Percentiles rank a stretch among this genome's conserved stretches.
Evolutionary conservation across 2,888 invertebrate species (phyloP).

Genomic region (Poecilobothrus nobilitatus): DNA sequence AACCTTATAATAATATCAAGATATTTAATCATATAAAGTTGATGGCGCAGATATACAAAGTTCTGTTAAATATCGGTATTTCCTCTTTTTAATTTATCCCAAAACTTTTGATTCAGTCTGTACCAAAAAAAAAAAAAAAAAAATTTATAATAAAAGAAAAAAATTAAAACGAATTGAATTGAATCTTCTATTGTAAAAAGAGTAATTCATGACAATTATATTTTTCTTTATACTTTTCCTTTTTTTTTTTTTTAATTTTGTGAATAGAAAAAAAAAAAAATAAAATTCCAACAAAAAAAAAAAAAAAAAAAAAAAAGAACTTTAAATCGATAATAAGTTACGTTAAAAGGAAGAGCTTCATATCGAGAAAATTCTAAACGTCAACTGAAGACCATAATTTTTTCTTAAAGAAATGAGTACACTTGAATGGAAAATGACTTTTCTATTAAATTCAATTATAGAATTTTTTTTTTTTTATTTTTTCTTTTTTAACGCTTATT

Average conservation of each 20-base stretch:
- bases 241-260: not conserved
- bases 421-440: constrained; percentile 1
- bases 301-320: not conserved
- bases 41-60: no score
- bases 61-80: no score
- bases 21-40: no score
- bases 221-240: not conserved
- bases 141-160: not conserved
- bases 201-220: not conserved
- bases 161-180: not conserved
- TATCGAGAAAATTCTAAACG: not conserved
- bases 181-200: not conserved
- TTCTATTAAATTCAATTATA: not conserved
- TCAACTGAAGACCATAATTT: not conserved
- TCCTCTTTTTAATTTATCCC: no score
- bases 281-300: not conserved
- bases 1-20: no score
- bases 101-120: no score
- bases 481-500: not conserved
- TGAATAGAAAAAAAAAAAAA: not conserved
- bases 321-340: not conserved
- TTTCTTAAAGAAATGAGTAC: not conserved
- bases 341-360: not conserved
- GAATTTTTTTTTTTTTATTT: not conserved
- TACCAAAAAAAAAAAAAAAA: not conserved